Percentiles rank a stretch among this genome's conserved stretches.
These are phyloP conservation scores for Campoplex nolae DNA, from an alignment of 2,888 invertebrate species.

Conservation along the genomic window DNA sequence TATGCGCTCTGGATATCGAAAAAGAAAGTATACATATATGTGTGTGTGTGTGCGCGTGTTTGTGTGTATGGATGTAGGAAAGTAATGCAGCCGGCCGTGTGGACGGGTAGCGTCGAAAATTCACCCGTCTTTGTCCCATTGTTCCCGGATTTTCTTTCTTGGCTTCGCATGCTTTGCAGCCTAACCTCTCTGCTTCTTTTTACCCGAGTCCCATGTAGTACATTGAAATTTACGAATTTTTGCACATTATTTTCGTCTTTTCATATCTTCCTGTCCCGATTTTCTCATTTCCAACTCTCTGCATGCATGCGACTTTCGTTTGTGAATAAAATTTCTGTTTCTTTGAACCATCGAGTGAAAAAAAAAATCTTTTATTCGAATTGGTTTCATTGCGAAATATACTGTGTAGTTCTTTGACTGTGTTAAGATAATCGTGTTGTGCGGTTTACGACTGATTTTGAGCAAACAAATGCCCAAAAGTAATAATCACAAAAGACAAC, in stretches of 20 bases:
- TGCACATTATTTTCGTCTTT: conserved; percentile 18
- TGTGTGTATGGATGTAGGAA: conserved; percentile 46
- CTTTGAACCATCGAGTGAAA: background rate
- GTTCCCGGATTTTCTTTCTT: conserved; percentile 75
- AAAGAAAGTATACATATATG: conserved; percentile 56
- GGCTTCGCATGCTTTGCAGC: conserved; percentile 9
- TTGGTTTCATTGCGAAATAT: background rate
- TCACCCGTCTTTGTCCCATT: conserved; percentile 79
- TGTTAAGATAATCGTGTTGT: background rate
- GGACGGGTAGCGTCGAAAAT: conserved; percentile 77
- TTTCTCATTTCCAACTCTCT: background rate
- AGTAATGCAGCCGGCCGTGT: conserved; percentile 75
- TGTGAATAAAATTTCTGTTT: background rate
- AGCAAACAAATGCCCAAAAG: background rate
- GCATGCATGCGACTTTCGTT: background rate
- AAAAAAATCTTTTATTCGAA: background rate
- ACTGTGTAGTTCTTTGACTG: too few species aligned
- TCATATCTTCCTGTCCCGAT: background rate
- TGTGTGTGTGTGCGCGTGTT: conserved; percentile 49
- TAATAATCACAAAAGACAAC: background rate
- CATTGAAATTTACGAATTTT: conserved; percentile 50
- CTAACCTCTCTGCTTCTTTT: conserved; percentile 5
- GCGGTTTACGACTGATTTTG: background rate
- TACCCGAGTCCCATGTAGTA: conserved; percentile 18
- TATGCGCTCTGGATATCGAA: conserved; percentile 53